Base-by-base conservation (phyloP, 2,797 vertebrate genomes). In the Saguinus oedipus region DNA sequence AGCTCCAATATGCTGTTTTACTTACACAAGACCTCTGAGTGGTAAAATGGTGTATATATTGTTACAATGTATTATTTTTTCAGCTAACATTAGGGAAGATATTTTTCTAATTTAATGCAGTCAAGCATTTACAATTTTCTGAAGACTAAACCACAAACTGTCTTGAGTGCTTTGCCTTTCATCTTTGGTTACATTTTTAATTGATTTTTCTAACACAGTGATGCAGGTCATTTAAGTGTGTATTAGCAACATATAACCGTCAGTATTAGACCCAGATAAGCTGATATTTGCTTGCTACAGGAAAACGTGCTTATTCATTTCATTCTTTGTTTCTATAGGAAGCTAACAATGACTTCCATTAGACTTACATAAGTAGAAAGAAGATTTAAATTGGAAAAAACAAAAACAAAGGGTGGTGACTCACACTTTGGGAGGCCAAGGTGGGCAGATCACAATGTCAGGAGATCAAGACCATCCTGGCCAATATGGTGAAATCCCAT, bases 101-200 rank as follows among this genome's bases (percentile, higher is more conserved):
- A 39, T 61, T 81, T 93, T 82, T 46, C 90, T 48, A 95, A 81
- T 80, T n/a, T 88, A 96, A 93, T 76, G 15, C 53, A 83, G n/a
- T 42, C 50, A 44, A 87, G 13, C 36, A 84, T 95, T 95, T 85
- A 59, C 1, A 57, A 33, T 95, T 86, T 95, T 95, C 53, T 88
- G 15, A 96, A 22, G 92, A 36, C 39, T 89, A 87, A 96, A 85
- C 44, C 50, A 93, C 94, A 85, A 95, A 90, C 13, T 75, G 26
- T 89, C 44, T 93, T 97, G 78, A 96, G 22, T 91, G 22, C 22
- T 83, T 84, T 96, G 59, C 36, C 68, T 94, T 94, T 97, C 57
- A 90, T 88, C 42, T 86, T 93, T 55, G 57, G 88, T 81, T 96
- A 53, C 72, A 74, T 83, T 97, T 97, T 87, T 83, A 96, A 96